Percentiles rank a stretch among this genome's conserved stretches.
These are phyloP conservation scores for Myiotriccus ornatus DNA, from an alignment of 2,797 vertebrate genomes.

Conservation along the genomic window DNA sequence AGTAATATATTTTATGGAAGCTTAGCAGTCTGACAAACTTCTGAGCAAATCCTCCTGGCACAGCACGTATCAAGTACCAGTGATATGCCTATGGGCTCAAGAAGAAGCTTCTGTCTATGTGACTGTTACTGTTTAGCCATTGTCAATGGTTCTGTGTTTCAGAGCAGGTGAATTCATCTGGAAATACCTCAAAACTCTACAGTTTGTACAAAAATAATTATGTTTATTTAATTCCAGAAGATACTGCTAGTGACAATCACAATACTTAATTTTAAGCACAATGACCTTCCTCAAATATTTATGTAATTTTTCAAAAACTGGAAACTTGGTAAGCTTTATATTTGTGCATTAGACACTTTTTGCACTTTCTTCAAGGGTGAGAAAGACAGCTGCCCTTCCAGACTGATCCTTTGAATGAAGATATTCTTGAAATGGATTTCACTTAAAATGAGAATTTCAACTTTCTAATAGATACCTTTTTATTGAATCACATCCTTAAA, in stretches of 20 bases:
- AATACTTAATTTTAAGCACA: background rate
- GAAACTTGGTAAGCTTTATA: background rate
- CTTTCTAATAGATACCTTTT: background rate
- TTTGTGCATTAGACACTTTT: background rate
- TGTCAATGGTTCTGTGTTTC: background rate
- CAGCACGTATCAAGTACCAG: background rate
- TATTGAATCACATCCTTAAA: background rate
- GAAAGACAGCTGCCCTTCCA: background rate
- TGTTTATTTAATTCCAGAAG: background rate
- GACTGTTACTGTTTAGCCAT: background rate
- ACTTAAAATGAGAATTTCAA: background rate
- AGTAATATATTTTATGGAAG: background rate
- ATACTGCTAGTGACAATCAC: background rate
- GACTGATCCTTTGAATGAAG: background rate
- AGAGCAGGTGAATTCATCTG: background rate
- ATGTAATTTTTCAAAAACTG: background rate
- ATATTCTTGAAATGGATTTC: background rate
- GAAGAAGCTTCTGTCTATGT: background rate
- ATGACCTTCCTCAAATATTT: background rate
- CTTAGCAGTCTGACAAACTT: background rate
- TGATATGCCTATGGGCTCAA: background rate
- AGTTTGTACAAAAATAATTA: background rate
- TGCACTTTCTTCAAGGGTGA: background rate
- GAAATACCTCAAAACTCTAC: background rate
- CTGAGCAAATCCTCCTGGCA: background rate